A percentile compares a stretch with the other conserved stretches of the same genome.
These are phyloP conservation scores for Lamprotornis superbus DNA, from an alignment of 2,113 vertebrate genomes.

Conservation along the genomic window DNA sequence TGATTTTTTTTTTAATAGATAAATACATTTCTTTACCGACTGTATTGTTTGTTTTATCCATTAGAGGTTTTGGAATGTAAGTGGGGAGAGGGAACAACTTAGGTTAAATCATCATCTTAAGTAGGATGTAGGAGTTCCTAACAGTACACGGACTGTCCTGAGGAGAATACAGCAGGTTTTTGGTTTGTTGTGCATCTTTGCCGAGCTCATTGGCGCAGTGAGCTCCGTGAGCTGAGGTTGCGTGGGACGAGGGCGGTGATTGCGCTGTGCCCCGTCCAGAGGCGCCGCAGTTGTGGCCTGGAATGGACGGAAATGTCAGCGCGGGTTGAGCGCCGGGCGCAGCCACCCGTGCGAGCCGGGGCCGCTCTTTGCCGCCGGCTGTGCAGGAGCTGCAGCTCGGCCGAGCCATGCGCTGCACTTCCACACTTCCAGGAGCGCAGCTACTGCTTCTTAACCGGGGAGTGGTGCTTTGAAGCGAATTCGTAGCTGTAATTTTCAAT, in stretches of 20 bases:
- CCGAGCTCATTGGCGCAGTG: fast-evolving
- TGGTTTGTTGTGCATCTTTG: background rate
- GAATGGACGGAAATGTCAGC: background rate
- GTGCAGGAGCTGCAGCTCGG: no score
- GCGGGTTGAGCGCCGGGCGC: no score
- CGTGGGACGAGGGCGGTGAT: background rate
- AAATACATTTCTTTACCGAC: background rate
- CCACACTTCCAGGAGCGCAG: fast-evolving
- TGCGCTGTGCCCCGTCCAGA: background rate
- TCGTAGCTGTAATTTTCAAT: fast-evolving
- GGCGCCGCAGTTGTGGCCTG: background rate
- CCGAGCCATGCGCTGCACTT: no score
- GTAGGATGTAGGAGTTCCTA: background rate
- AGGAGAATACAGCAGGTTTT: background rate
- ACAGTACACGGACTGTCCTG: no score
- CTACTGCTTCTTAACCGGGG: fast-evolving
- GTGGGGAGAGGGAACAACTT: background rate
- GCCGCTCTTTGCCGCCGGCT: no score
- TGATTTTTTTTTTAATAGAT: background rate
- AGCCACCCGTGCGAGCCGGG: no score
- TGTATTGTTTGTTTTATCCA: background rate
- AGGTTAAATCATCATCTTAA: fast-evolving
- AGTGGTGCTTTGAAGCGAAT: background rate
- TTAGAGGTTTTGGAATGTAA: background rate
- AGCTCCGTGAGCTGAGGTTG: background rate